Evolutionary conservation across 2,888 invertebrate genomes (phyloP).

Genomic region (Acleris holmiana): DNA sequence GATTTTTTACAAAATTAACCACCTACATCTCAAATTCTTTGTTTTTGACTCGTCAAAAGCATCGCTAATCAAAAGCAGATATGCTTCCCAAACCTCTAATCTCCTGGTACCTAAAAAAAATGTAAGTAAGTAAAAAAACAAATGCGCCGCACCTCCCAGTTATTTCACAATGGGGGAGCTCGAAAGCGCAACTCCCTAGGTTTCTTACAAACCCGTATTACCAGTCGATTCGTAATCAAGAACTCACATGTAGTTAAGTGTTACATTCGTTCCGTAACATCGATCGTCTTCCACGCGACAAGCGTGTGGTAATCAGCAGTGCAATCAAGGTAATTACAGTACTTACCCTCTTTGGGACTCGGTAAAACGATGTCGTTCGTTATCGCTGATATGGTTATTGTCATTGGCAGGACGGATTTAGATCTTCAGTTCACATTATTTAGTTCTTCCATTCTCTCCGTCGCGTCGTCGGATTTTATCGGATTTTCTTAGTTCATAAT

Average conservation of each 20-base stretch:
- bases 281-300: constrained; percentile 56
- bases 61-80: no score
- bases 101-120: not conserved
- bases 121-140: constrained; percentile 2
- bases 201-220: constrained; percentile 40
- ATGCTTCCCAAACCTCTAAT: no score
- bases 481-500: no score
- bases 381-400: constrained; percentile 2
- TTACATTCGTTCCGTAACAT: constrained; percentile 79
- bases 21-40: not conserved
- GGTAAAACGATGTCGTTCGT: constrained; percentile 21
- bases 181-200: constrained; percentile 32
- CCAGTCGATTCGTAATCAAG: constrained; percentile 50
- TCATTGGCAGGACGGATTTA: not conserved
- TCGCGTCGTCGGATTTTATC: no score
- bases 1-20: no score
- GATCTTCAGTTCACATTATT: no score
- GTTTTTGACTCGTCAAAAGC: no score
- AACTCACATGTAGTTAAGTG: constrained; percentile 53
- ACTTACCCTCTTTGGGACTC: constrained; percentile 27
- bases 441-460: not conserved
- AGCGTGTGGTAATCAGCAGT: constrained; percentile 54
- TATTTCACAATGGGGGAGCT: constrained; percentile 35
- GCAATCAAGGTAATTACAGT: constrained; percentile 38
- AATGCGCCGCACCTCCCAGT: not conserved